Evolutionary conservation across 2,797 vertebrate genomes (phyloP), one percentile per base, ranked within the genome.

Genomic region (Sphenodon punctatus): DNA sequence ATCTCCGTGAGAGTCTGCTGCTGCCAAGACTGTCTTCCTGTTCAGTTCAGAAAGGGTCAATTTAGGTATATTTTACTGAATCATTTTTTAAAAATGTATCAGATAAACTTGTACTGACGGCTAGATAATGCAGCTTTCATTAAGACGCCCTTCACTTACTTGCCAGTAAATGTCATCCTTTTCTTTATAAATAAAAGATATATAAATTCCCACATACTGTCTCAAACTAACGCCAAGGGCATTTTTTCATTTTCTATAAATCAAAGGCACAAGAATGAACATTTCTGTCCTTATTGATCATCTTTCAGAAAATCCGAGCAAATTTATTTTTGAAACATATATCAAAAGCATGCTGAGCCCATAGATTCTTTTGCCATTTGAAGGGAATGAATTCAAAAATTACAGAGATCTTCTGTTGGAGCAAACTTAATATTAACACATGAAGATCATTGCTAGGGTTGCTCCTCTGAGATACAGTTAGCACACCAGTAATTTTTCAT

Each of bases 161-260:
- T 82, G 15, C 55, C 49, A 42, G 55, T 67, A 82, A 84, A 85
- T 77, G 2, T 27, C 75, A 84, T 80, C 1, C 1, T 80, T 60
- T 91, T 88, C 68, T 79, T 86, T 49, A 74, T 82, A 72, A 89
- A 81, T 92, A 84, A 87, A 60, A 86, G 74, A 80, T 39, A 76
- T 86, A 90, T 75, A 67, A 69, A 79, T 84, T 78, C 69, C 87
- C 83, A 60, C 45, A 63, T 58, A 27, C 45, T 78, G 43, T 42
- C 41, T 64, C 58, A 84, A 85, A 69, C 67, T 75, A 85, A 80
- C 20, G 32, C 63, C 55, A 75, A 74, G 36, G 67, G 32, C 34
- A 63, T 82, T 91, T 89, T 92, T 70, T 76, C 78, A 71, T 89
- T 88, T 88, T 87, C 30, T 80, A 84, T 81, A 88, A 83, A 89